A percentile compares a stretch with the other conserved stretches of the same genome.
Evolutionary conservation across 2,888 invertebrate species (phyloP).

Genomic region (Zhuqinia jingwanae): DNA sequence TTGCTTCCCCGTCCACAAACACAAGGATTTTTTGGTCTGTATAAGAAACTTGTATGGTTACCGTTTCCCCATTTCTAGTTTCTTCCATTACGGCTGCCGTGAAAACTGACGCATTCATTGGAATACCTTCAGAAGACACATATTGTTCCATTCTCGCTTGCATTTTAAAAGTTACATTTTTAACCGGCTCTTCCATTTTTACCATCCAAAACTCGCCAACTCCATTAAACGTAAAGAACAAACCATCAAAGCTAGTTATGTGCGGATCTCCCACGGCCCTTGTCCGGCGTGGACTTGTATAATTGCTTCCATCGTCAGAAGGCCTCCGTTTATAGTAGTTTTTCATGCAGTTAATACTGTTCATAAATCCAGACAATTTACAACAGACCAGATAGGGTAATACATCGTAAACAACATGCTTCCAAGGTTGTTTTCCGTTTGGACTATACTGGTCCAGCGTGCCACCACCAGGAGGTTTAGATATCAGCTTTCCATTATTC

Average conservation of each 20-base stretch:
- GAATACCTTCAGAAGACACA: not conserved
- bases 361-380: not conserved
- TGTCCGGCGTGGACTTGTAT: not conserved
- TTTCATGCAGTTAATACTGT: not conserved
- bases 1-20: constrained; percentile 13
- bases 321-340: constrained; percentile 30
- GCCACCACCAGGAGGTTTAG: constrained; percentile 11
- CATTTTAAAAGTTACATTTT: constrained; percentile 89
- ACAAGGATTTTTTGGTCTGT: constrained; percentile 12
- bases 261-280: constrained; percentile 91
- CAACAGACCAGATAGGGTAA: constrained; percentile 25
- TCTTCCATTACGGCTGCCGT: constrained; percentile 53
- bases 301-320: constrained; percentile 11
- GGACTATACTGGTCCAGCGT: constrained; percentile 47
- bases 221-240: constrained; percentile 95
- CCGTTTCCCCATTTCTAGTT: not conserved
- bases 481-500: constrained; percentile 9
- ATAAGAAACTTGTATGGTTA: constrained; percentile 32
- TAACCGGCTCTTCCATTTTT: constrained; percentile 83
- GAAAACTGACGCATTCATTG: constrained; percentile 49
- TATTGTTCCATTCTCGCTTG: constrained; percentile 92
- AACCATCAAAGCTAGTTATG: constrained; percentile 94
- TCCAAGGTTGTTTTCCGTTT: not conserved
- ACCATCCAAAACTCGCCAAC: constrained; percentile 82
- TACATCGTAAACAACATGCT: constrained; percentile 28